Evolutionary conservation across 2,113 vertebrate species (phyloP), one percentile per base, ranked within the genome.

Genomic region (Epinephelus lanceolatus): DNA sequence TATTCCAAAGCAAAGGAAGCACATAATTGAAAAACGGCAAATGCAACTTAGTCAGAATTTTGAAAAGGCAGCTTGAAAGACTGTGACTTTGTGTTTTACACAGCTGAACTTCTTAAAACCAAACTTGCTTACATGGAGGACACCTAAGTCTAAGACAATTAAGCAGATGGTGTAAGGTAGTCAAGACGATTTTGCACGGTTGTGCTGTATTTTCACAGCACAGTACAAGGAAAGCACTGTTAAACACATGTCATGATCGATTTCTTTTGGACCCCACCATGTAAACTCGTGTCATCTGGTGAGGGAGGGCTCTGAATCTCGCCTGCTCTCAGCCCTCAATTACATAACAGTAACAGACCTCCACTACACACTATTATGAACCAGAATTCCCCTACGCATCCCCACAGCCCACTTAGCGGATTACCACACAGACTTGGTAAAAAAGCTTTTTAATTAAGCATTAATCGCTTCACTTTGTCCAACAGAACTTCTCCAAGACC

Each of bases 371-470:
- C 40, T 45, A 60, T 80, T 76, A 89, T 87, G 66, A 76, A 81
- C 77, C 75, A 76, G 52, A 76, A 91, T 85, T 86, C 89, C 87
- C 83, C 53, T 8, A 66, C 6, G 56, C 79, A 83, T 79, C 85
- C 71, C 80, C 78, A 70, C 61, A 63, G 71, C 81, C 79, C 80
- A 89, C 89, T 92, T 89, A 87, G 84, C 30, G 42, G 85, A 92
- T 92, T 92, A 93, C 76, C 65, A 78, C 91, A 79, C 76, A 57
- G 40, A 83, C 80, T 80, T 71, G 51, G 79, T 81, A 74, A 81
- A 88, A 90, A 93, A 85, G 85, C 68, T 42, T 88, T 90, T 93
- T 93, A 94, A 93, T 93, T 85, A 90, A 86, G 56, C 27, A 33
- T 76, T 94, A 92, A 92, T 92, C 80, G 21, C 84, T 83, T 81